Conservation (phyloP, 2,113 vertebrate species). For the Centropus bengalensis region DNA sequence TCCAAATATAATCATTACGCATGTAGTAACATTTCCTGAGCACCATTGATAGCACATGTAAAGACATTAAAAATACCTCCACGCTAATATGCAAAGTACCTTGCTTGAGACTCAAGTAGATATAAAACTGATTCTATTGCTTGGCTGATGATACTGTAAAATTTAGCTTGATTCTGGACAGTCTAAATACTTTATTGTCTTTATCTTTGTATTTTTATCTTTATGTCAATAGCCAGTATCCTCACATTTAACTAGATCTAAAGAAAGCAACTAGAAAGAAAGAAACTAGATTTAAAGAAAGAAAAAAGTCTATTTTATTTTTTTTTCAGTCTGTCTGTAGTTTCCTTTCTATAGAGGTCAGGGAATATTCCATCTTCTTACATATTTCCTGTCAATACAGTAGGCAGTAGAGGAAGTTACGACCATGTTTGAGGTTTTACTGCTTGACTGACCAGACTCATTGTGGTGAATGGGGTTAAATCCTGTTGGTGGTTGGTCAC, state of each 20-base stretch:
- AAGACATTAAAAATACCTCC: not conserved
- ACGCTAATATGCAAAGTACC: not conserved
- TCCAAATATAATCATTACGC: not conserved
- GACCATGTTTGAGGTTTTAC: not conserved
- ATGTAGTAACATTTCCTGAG: not conserved
- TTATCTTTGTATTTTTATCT: not conserved
- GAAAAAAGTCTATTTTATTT: not conserved
- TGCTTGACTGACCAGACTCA: no score
- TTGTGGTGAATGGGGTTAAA: no score
- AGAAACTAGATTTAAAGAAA: not conserved
- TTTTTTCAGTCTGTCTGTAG: not conserved
- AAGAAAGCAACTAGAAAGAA: not conserved
- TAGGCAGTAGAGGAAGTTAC: not conserved
- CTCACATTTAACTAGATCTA: not conserved
- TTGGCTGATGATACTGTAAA: not conserved
- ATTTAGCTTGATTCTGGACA: not conserved
- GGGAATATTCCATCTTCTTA: not conserved
- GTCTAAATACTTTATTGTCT: not conserved
- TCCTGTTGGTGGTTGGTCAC: no score
- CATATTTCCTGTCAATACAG: not conserved
- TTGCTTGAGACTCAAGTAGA: not conserved
- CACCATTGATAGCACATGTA: not conserved
- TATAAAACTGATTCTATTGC: not conserved
- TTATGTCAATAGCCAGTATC: not conserved
- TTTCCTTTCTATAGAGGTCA: not conserved